Evolutionary conservation across 53 echinoderm and acorn worm species (phyloP), one percentile per base, ranked within the genome.

Genomic region (Temnopleurus reevesii): DNA sequence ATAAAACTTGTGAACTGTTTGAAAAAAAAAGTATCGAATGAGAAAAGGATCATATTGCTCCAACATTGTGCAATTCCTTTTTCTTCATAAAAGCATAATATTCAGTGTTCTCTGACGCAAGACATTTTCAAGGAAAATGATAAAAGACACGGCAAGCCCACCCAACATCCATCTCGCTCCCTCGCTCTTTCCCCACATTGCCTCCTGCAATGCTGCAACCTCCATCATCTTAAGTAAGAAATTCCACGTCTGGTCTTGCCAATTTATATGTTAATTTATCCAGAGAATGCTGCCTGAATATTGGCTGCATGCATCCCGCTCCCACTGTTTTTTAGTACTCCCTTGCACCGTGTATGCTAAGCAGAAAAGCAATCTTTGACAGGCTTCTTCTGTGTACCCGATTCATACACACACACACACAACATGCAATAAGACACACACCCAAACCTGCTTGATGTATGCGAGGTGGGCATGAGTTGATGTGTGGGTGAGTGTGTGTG

Each of bases 261-360:
- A 85, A 85, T 85, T 85, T 85, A 58, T 85, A 85, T 85, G 85
- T 85, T 85, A 85, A 85, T 85, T 85, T 85, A 85, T 85, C 85
- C 85, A 24, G 43, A 85, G 83, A 59, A 85, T 60, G 83, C 35
- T 18, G 55, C 29, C 83, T 33, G 55, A 83, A 53, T 83, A 53
- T 55, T 47, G 83, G 46, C 25, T 79, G 79, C 79, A 47, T 79
- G 19, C 34, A 12, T 49, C 10, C 15, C 9, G 49, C 49, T n/a
- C 6, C n/a, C 19, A 21, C n/a, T 53, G 54, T 35, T 35, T 82
- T 54, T n/a, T n/a, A n/a, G n/a, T n/a, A n/a, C n/a, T n/a, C n/a
- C n/a, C n/a, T 55, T 0, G 34, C 56, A 9, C 83, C 30, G 55
- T n/a, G 49, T 55, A 53, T 46, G 19, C 28, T 51, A 81, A 49